Evolutionary conservation across 2,888 invertebrate species (phyloP).

Genomic region (Gerris lacustris): DNA sequence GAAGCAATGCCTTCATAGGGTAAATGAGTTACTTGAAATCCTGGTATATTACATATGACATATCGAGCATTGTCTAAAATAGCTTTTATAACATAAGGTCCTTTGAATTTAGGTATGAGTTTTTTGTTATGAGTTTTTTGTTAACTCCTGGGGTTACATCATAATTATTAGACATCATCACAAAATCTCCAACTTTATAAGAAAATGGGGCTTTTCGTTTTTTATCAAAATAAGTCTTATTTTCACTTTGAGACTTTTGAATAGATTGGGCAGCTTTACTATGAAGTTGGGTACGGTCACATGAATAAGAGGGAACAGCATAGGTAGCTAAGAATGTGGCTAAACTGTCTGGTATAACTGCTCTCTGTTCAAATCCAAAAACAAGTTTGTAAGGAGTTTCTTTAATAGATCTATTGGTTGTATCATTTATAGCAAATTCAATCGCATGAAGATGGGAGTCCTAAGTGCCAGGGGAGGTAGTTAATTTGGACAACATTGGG

Average conservation of each 20-base stretch:
- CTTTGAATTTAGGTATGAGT: background rate
- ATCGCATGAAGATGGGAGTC: background rate
- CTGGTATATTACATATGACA: background rate
- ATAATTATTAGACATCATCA: background rate
- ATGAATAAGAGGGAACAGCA: too few relatives aligned
- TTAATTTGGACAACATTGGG: slow-evolving; percentile 12
- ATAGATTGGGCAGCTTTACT: too few relatives aligned
- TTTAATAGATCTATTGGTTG: background rate
- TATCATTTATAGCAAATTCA: slow-evolving; percentile 9
- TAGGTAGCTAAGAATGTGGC: background rate
- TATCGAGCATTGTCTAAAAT: background rate
- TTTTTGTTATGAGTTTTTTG: background rate
- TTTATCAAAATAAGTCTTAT: background rate
- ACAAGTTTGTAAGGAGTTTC: background rate
- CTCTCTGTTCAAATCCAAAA: background rate
- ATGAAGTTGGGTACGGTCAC: too few relatives aligned
- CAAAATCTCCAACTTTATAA: background rate
- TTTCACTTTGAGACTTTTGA: background rate
- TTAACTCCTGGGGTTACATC: background rate
- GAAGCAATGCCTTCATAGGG: background rate
- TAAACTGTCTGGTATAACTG: background rate
- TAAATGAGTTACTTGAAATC: background rate
- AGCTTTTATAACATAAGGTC: background rate
- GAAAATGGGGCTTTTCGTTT: background rate
- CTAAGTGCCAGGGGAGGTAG: background rate